A percentile compares a stretch with the other conserved stretches of the same genome.
phyloP scores from a whole-genome alignment of 2,113 vertebrate species.

The Microcebus lehilahytsara region DNA sequence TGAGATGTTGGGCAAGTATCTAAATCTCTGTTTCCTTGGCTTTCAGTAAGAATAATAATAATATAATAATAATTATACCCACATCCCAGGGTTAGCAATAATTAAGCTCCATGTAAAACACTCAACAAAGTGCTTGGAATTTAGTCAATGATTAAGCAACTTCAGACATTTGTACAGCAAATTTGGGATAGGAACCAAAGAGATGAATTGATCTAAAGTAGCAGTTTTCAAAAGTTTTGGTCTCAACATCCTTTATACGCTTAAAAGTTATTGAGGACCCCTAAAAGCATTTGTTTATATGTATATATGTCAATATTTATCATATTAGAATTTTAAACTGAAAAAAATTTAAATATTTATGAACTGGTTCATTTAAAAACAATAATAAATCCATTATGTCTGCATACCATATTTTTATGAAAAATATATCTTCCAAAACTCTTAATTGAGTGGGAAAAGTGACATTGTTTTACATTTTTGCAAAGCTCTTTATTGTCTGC shows the following conservation, averaged over 20 bases:
- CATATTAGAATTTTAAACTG: neutral
- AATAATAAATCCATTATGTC: neutral
- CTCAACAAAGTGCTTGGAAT: neutral
- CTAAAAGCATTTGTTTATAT: neutral
- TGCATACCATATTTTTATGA: neutral
- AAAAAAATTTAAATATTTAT: neutral
- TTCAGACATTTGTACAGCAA: neutral
- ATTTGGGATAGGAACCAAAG: neutral
- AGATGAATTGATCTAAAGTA: neutral
- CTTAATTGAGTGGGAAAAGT: neutral
- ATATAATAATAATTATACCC: neutral
- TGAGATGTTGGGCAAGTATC: neutral
- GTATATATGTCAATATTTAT: neutral
- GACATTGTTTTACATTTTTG: neutral
- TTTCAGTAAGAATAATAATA: slow-evolving; percentile 5
- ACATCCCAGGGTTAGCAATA: neutral
- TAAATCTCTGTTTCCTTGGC: neutral
- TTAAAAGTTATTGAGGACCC: neutral
- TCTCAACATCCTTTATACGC: neutral
- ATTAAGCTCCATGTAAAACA: slow-evolving; percentile 9
- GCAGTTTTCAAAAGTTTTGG: neutral
- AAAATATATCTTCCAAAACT: neutral
- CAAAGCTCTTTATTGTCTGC: neutral
- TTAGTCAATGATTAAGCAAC: neutral
- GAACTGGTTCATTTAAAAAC: neutral